phyloP scores from a whole-genome alignment of 1,140 invertebrate genomes.

The Cherax quadricarinatus region DNA sequence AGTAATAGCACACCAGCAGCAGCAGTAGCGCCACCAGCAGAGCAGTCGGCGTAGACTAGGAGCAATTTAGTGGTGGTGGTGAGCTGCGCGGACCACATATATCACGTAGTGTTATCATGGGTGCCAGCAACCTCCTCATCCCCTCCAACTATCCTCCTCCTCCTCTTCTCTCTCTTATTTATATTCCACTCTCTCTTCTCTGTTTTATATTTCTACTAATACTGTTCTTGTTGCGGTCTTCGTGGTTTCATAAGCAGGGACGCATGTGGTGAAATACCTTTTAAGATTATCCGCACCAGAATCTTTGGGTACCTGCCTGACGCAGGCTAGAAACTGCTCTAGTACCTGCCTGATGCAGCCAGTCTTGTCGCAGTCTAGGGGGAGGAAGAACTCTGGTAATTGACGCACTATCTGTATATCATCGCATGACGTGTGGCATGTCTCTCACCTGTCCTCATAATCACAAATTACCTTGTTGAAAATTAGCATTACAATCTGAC shows the following conservation, averaged over 20 bases:
- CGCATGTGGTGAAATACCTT: too few relatives aligned
- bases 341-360: too few relatives aligned
- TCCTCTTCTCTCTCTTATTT: conserved; percentile 1
- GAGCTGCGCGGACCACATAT: conserved; percentile 45
- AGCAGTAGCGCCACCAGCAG: neutral
- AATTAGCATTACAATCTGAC: too few relatives aligned
- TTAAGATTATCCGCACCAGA: too few relatives aligned
- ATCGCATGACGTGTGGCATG: too few relatives aligned
- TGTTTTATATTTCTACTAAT: neutral
- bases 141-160: conserved; percentile 5
- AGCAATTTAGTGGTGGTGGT: conserved; percentile 57
- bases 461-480: too few relatives aligned
- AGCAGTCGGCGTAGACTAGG: conserved; percentile 20
- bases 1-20: neutral
- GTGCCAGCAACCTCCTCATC: conserved; percentile 50
- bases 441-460: too few relatives aligned
- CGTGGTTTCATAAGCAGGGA: neutral
- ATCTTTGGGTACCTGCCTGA: neutral
- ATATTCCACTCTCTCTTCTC: neutral
- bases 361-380: too few relatives aligned
- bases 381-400: too few relatives aligned
- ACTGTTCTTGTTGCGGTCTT: neutral
- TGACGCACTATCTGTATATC: too few relatives aligned
- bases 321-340: too few relatives aligned
- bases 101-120: conserved; percentile 63